Base-by-base conservation (phyloP, 2,797 vertebrate species). In the Dendrocincla tyrannina region DNA sequence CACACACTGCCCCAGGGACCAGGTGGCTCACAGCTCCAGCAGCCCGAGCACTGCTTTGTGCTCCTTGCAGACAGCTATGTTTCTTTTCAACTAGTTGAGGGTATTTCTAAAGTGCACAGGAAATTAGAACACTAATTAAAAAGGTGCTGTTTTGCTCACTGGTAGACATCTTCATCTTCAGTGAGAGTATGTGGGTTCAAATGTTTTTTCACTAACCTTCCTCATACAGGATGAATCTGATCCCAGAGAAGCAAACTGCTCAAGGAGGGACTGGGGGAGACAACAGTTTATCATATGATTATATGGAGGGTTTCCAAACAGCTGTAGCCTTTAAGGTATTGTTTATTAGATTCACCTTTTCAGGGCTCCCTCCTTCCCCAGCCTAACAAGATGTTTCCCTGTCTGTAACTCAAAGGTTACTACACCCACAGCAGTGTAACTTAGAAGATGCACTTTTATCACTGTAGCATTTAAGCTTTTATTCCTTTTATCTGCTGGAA, bases 91-190 rank as follows among this genome's bases (percentile, higher is more conserved):
- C 70, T 94, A 89, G 92, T 17, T 17, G 6, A 88, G 80, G 55
- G 49, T 92, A 52, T 79, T 87, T 84, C 80, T 69, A 9, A 85
- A 82, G 35, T 23, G 27, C 70, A 82, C 60, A 92, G 60, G 37
- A 93, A 79, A 88, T 76, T 32, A 89, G 70, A 88, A 82, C 0
- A 0, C 56, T 92, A 92, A 95, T 95, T 85, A 56, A 94, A 96
- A 94, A 94, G 77, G 70, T 82, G 86, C 23, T 76, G 33, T 70
- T 91, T 94, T 91, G 85, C 91, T 78, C 39, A 82, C 74, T 85
- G 84, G 87, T 85, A 90, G 56, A 75, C 19, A 32, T 53, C n/a
- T 74, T 83, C 53, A 9, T 24, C 73, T 49, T 35, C 17, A 72
- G 58, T 58, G 85, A 89, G 72, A 94, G 58, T 8, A 6, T 2